Evolutionary conservation across 92 coral and sea anemone species (phyloP).

Genomic region (Parazoanthus swiftii): DNA sequence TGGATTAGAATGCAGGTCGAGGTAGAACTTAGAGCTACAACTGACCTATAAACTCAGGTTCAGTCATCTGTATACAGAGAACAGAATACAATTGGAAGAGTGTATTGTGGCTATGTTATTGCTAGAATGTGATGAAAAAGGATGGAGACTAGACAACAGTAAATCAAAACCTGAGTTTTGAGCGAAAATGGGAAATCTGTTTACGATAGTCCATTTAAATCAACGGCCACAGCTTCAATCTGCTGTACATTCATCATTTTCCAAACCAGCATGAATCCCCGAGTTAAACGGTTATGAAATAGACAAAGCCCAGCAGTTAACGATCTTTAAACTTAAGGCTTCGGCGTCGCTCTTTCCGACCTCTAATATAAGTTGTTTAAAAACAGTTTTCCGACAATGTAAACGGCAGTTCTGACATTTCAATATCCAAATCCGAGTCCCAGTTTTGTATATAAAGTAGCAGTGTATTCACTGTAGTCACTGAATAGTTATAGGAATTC

Average conservation of each 20-base stretch:
- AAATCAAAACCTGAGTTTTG: background rate
- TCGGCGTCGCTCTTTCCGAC: background rate
- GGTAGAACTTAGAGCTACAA: background rate
- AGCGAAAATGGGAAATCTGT: background rate
- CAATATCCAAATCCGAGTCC: background rate
- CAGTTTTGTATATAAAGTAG: background rate
- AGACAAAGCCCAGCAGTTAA: background rate
- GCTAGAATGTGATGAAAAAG: background rate
- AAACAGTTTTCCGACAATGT: background rate
- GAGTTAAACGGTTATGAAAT: conserved; percentile 14
- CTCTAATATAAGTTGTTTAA: background rate
- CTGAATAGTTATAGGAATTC: background rate
- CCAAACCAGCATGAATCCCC: background rate
- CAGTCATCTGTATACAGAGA: background rate
- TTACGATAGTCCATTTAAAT: background rate
- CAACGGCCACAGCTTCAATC: background rate
- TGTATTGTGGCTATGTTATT: background rate
- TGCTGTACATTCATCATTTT: background rate
- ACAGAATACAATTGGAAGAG: background rate
- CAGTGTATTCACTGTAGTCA: background rate
- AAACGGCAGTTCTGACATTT: background rate
- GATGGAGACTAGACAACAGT: background rate
- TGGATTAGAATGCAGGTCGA: background rate
- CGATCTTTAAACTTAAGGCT: background rate
- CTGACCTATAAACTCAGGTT: background rate